These are phyloP conservation scores for Lasiurus cinereus DNA, from an alignment of 2,113 vertebrate species.

Conservation along the genomic window DNA sequence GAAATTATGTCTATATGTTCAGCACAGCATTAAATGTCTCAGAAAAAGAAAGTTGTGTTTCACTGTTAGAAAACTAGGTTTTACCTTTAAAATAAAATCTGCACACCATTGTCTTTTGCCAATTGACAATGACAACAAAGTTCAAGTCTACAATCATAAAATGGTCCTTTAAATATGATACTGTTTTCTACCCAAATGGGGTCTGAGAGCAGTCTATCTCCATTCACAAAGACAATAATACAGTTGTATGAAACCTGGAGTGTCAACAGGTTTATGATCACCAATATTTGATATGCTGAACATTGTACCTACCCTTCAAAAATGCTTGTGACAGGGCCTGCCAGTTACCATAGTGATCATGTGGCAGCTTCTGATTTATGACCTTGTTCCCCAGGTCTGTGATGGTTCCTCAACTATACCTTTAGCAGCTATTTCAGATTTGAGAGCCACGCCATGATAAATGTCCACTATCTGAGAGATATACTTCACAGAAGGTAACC, in stretches of 20 bases:
- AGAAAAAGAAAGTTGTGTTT: background rate
- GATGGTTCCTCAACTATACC: slow-evolving; percentile 85
- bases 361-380: slow-evolving; percentile 88
- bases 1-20: background rate
- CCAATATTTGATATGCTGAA: slow-evolving; percentile 88
- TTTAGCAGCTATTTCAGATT: slow-evolving; percentile 86
- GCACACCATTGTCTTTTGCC: slow-evolving; percentile 44
- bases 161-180: slow-evolving; percentile 52
- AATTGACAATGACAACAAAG: slow-evolving; percentile 70
- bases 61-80: background rate
- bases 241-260: slow-evolving; percentile 82
- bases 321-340: slow-evolving; percentile 82
- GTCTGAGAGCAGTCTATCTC: slow-evolving; percentile 80
- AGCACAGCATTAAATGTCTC: background rate
- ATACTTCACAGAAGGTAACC: slow-evolving; percentile 81
- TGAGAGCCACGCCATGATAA: slow-evolving; percentile 86
- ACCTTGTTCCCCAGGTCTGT: slow-evolving; percentile 79
- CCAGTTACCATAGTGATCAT: slow-evolving; percentile 91
- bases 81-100: slow-evolving; percentile 53
- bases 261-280: slow-evolving; percentile 91
- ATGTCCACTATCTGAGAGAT: slow-evolving; percentile 86
- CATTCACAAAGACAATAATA: slow-evolving; percentile 89
- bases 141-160: slow-evolving; percentile 76
- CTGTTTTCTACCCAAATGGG: slow-evolving; percentile 8
- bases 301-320: slow-evolving; percentile 87